Evolutionary conservation across 2,797 vertebrate genomes (phyloP), one percentile per base, ranked within the genome.

Genomic region (Lepidocolaptes lacrymiger): DNA sequence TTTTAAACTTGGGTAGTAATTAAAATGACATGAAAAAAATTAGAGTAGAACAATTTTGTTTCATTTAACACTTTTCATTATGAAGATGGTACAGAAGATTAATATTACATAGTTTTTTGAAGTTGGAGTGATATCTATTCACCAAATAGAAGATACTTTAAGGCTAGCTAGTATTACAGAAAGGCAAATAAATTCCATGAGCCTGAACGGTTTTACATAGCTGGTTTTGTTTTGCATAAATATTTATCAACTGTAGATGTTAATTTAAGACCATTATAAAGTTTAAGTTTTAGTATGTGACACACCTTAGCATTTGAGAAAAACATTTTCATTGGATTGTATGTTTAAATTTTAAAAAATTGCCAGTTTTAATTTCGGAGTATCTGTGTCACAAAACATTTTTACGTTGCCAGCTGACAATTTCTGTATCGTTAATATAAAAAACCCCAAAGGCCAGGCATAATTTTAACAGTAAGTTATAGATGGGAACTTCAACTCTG

Each of bases 391-490:
- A 48, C 6, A 23, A 5, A 72, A 75, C 72, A 43, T 2, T 24
- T 64, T 59, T 51, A 68, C 3, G 9, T 72, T 58, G 10, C 44
- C 32, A 68, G 26, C 16, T 72, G 14, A 24, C 14, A 32, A 30
- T 62, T 64, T 91, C 39, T 83, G 2, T 66, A 34, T 71, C 12
- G 32, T 85, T 90, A 61, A 37, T 39, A 28, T 26, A 36, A 36
- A 49, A 55, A 32, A 6, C 0, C 2, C 18, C 41, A 19, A 71
- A 61, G 3, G 1, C 30, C 23, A 49, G 18, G 12, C 34, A 30
- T 73, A 48, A 54, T 49, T 73, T 89, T 75, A 72, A 30, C 76
- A 77, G 8, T 24, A 69, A 58, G 12, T 21, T 66, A 24, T 23
- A 52, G 52, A 59, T 62, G 23, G 2, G 3, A 73, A 69, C 28